Evolutionary conservation across 2,797 vertebrate species (phyloP), one percentile per base, ranked within the genome.

Genomic region (Ctenopoma multispine): DNA sequence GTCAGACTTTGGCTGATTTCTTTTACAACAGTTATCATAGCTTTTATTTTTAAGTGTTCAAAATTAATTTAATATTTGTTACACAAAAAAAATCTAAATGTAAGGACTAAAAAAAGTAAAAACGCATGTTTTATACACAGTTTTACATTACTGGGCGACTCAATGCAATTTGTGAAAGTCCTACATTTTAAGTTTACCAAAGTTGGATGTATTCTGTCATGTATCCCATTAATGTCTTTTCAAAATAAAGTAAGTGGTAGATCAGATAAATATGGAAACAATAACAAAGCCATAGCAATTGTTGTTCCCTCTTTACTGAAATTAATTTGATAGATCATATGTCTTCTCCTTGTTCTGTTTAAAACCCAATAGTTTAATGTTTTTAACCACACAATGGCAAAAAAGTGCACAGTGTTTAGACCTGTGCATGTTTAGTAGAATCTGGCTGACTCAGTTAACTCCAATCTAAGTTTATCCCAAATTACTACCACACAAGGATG

Each of bases 221-320:
- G 56, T 46, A 36, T 80, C 67, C 62, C 68, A 72, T 88, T 76
- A 75, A 72, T 31, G 66, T 62, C 50, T 46, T 72, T 73, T 77
- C 47, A 72, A 73, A 85, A 79, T 55, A 59, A 83, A 83, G 53
- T 48, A 43, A 77, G 75, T 66, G 29, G 15, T 76, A 77, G 31
- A 80, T 83, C 56, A 88, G 21, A 68, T n/a, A 46, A 79, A 81
- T 74, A 60, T 70, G 40, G 34, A 70, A 54, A 80, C 65, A 55
- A 34, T 55, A 44, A 64, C 68, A 62, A 79, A 81, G 59, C 43
- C 49, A n/a, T 4, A 29, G 62, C 64, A 62, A 5, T 29, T 65
- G 27, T 46, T 44, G n/a, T 74, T 68, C 38, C 59, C 57, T 44
- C 75, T 75, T 77, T 70, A 74, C 51, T 71, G 64, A 48, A 70